These are phyloP conservation scores for Neelides sp. DNA, from an alignment of 1,140 invertebrate genomes.

Conservation along the genomic window DNA sequence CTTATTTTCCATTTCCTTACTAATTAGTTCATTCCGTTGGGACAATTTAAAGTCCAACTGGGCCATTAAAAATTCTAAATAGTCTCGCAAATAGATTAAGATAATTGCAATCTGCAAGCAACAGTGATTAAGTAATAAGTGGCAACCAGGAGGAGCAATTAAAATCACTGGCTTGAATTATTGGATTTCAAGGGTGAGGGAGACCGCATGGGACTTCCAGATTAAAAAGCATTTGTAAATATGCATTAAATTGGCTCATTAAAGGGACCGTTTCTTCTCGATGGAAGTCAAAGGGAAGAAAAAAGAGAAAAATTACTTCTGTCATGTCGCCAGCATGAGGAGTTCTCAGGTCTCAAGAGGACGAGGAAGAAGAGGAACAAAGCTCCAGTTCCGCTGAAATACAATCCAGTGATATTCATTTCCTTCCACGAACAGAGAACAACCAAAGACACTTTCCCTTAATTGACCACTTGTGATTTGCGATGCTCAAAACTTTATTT, in stretches of 20 bases:
- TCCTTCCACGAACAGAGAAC: slow-evolving; percentile 4
- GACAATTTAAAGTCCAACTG: too few species aligned
- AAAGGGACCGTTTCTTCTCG: not conserved
- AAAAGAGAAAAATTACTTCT: slow-evolving; percentile 11
- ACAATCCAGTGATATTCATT: not conserved
- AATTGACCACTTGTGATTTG: not conserved
- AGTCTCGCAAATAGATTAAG: too few species aligned
- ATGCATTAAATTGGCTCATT: not conserved
- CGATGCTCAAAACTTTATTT: not conserved
- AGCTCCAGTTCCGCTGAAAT: slow-evolving; percentile 6
- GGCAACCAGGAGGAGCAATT: not conserved
- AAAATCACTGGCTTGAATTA: not conserved
- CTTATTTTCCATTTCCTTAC: too few species aligned
- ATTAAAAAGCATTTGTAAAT: slow-evolving; percentile 3
- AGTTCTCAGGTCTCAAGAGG: slow-evolving; percentile 8
- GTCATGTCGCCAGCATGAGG: slow-evolving; percentile 16
- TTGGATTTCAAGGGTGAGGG: not conserved
- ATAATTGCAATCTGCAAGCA: too few species aligned
- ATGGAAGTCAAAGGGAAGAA: slow-evolving; percentile 7
- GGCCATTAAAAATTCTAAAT: too few species aligned
- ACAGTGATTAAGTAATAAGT: not conserved
- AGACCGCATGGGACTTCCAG: not conserved
- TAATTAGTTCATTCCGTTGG: too few species aligned
- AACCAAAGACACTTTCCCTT: too few species aligned
- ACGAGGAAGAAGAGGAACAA: slow-evolving; percentile 14